These are phyloP conservation scores for Nannospalax galili DNA, from an alignment of 2,113 vertebrate genomes.

Conservation along the genomic window DNA sequence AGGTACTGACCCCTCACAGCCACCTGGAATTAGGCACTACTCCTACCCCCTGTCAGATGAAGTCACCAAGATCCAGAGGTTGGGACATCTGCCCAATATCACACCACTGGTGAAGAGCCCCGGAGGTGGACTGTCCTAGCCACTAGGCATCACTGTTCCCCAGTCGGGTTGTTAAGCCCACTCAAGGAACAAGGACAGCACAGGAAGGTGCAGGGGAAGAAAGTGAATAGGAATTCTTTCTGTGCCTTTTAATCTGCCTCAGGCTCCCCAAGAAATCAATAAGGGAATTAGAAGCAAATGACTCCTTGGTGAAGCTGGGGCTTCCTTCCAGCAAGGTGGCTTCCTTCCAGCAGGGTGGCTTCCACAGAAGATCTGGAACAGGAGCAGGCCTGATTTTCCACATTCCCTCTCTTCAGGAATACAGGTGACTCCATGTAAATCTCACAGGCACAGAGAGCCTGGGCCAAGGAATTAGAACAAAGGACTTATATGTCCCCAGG, in stretches of 20 bases:
- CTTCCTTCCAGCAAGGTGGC: not conserved
- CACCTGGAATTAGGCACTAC: not conserved
- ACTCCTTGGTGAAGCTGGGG: not conserved
- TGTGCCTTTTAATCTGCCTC: not conserved
- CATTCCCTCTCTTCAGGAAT: not conserved
- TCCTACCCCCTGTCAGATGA: not conserved
- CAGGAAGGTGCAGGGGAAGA: not conserved
- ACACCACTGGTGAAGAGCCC: not conserved
- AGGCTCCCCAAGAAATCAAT: slow-evolving; percentile 26
- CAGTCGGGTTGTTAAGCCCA: not conserved
- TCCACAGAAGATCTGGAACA: not conserved
- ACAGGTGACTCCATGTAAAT: not conserved
- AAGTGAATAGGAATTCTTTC: not conserved
- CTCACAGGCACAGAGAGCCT: not conserved
- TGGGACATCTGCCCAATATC: not conserved
- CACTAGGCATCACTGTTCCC: not conserved
- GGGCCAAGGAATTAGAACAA: not conserved
- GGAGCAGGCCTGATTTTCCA: not conserved
- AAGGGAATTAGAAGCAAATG: slow-evolving; percentile 35
- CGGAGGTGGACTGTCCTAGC: not conserved
- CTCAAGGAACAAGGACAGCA: not conserved
- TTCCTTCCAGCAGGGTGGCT: not conserved
- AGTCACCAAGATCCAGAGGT: not conserved
- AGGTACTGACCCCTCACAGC: not conserved
- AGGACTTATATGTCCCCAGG: not conserved